Base-by-base conservation (phyloP, 1,140 invertebrate species). In the Carcinoscorpius rotundicauda region DNA sequence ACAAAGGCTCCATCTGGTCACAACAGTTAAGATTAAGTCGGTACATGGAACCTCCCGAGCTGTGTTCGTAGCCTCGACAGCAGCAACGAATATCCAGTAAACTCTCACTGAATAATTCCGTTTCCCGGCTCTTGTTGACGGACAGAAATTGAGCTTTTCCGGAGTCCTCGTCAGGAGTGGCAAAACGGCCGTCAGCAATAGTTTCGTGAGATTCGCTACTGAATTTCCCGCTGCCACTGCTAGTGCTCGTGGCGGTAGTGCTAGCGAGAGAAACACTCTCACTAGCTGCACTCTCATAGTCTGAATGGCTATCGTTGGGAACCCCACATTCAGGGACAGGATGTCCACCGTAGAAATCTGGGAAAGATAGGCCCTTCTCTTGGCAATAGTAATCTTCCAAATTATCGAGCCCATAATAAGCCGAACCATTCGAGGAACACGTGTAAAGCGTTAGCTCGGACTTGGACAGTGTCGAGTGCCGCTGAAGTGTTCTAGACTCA, bases 1-100 rank as follows among this genome's bases (percentile, higher is more conserved):
- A 70, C 8, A 70, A 48, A n/a, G 69, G 69, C 64, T 70, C 69
- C 69, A 70, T 70, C 6, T 64, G 65, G 4, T 68, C 63, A 64
- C 67, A 70, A 56, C 66, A 67, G 4, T 63, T 61, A 58, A 69
- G 48, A 50, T 63, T 67, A 61, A 69, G 60, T 8, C 65, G n/a
- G 51, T 66, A 63, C 0, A 61, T 55, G 3, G 64, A 60, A 59
- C 59, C 58, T 0, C 52, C 9, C 4, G 67, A 50, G 29, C 64
- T 66, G 49, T 59, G 29, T 29, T 29, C 29, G 29, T 29, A 29
- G 29, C 29, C 29, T 29, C 29, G 29, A 29, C 29, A 29, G 29
- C 29, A 29, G 29, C 29, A 29, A 29, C 29, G 29, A 29, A 29
- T 29, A 29, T 29, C 29, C 29, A 29, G 29, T 29, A 29, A 29